Evolutionary conservation across 2,888 invertebrate species (phyloP).

Genomic region (Atrina japonica): DNA sequence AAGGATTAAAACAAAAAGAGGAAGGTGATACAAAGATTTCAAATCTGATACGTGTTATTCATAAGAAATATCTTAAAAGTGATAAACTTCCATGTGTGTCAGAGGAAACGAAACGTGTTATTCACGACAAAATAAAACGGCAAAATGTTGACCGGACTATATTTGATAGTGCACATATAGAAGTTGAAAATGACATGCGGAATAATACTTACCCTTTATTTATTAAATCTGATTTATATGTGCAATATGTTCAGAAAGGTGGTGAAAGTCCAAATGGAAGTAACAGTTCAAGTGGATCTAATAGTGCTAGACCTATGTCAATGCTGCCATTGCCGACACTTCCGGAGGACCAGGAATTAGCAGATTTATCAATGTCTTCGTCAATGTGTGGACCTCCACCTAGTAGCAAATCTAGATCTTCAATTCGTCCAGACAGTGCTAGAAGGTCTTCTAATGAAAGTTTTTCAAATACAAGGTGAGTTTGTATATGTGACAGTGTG

Average conservation of each 20-base stretch:
- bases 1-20: slow-evolving; percentile 77
- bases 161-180: slow-evolving; percentile 91
- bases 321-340: slow-evolving; percentile 87
- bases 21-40: slow-evolving; percentile 83
- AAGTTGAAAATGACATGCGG: slow-evolving; percentile 91
- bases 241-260: slow-evolving; percentile 81
- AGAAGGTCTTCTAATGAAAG: slow-evolving; percentile 49
- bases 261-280: slow-evolving; percentile 78
- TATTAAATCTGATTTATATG: slow-evolving; percentile 94
- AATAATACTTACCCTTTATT: slow-evolving; percentile 95
- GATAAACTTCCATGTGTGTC: slow-evolving; percentile 89
- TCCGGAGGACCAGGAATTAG: slow-evolving; percentile 91
- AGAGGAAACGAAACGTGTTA: slow-evolving; percentile 89
- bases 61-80: slow-evolving; percentile 84
- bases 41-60: slow-evolving; percentile 88
- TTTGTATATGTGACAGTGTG: too few relatives aligned
- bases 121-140: slow-evolving; percentile 80
- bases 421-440: slow-evolving; percentile 43
- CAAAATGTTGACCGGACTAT: slow-evolving; percentile 84
- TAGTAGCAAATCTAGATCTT: slow-evolving; percentile 44
- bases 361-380: slow-evolving; percentile 47
- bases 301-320: slow-evolving; percentile 73
- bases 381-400: slow-evolving; percentile 51
- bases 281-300: slow-evolving; percentile 74
- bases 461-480: slow-evolving; percentile 25